Percentiles rank a stretch among this genome's conserved stretches.
phyloP scores from a whole-genome alignment of 2,113 vertebrate species.

The Syngnathus floridae region DNA sequence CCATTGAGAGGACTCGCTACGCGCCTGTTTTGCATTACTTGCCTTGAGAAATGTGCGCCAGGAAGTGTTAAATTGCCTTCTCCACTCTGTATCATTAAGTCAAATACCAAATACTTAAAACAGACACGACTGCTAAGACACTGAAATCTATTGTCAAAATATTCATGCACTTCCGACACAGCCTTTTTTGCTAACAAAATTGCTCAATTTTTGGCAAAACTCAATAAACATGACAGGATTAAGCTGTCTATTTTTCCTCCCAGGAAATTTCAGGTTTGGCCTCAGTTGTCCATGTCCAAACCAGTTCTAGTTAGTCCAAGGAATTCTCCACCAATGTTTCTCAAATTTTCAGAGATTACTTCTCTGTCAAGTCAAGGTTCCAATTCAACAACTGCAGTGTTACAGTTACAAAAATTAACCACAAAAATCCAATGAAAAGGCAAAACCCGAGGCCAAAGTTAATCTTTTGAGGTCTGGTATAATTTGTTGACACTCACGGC shows the following conservation, averaged over 20 bases:
- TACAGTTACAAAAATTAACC: background rate
- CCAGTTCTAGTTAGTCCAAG: background rate
- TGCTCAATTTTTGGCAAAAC: background rate
- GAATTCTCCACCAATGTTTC: background rate
- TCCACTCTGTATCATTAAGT: constrained; percentile 36
- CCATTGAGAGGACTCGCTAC: constrained; percentile 36
- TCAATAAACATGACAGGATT: background rate
- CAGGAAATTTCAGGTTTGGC: background rate
- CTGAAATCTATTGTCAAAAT: background rate
- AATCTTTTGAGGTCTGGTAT: background rate
- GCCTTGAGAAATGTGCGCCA: constrained; percentile 34
- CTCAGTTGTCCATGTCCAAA: background rate
- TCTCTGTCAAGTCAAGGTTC: constrained; percentile 3
- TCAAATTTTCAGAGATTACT: constrained; percentile 2
- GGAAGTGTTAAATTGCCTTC: constrained; percentile 50
- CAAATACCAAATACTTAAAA: constrained; percentile 53
- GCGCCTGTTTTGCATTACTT: constrained; percentile 57
- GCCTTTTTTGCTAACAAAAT: background rate
- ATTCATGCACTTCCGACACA: background rate
- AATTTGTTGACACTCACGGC: background rate
- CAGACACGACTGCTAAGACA: constrained; percentile 46
- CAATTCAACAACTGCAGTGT: background rate
- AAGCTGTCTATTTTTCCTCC: background rate
- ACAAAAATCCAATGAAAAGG: background rate
- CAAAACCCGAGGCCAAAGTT: background rate